Base-by-base conservation (phyloP, 1,140 invertebrate species). In the Amyelois transitella region DNA sequence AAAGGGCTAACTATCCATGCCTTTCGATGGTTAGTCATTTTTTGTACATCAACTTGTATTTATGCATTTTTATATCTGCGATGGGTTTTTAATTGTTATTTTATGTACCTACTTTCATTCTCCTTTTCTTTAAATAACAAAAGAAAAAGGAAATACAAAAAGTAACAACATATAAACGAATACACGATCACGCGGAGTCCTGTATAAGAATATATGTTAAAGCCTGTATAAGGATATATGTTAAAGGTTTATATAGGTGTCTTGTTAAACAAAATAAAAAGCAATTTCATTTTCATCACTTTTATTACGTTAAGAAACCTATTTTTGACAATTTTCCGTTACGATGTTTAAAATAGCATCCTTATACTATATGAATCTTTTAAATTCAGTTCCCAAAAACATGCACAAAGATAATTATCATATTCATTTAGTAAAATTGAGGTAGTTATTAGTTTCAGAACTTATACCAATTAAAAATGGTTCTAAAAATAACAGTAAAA, bases 391-490 rank as follows among this genome's bases (percentile, higher is more conserved):
- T 83, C 72, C 78, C 77, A 81, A 86, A 81, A 85, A 86, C 77
- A 84, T 86, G 81, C 79, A 81, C 79, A 82, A 83, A 82, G 79
- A 84, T 86, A 84, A 84, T 83, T 80, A 83, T 83, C 75, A 82
- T 82, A 83, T 81, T 77, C 79, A 85, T 86, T 86, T 86, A 86
- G 83, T 83, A 86, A 83, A 82, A 84, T 84, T 84, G 83, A 86
- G 83, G 83, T 86, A 86, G 83, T 84, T 86, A 86, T 86, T 83
- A 82, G 83, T 86, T 86, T 86, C 81, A 77, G 77, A 86, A 86
- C 83, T 86, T 86, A 86, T 84, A 84, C 83, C 81, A 86, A 86
- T 86, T 75, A 86, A 66, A 80, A 81, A 83, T 81, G 75, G 72
- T 75, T 81, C 72, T 77, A 80, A 84, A 81, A 80, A 75, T 83